Base-by-base conservation (phyloP, 64 coral and sea anemone genomes). In the Orbicella faveolata region DNA sequence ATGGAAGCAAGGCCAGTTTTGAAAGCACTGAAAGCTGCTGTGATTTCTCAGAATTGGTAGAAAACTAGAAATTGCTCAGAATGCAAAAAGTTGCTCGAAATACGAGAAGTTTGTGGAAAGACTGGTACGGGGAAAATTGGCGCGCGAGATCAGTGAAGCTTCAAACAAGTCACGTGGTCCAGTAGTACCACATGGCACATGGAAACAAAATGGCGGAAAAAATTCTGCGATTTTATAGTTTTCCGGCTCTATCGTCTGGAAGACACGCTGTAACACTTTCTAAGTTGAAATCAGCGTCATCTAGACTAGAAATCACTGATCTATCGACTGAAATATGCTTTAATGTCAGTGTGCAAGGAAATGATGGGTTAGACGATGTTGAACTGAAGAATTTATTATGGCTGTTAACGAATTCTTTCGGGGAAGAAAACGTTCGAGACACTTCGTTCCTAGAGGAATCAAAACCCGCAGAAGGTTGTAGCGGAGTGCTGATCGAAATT, bases 311-410 rank as follows among this genome's bases (percentile, higher is more conserved):
- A 36, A 87, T 97, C 13, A 84, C 73, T 73, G 63, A 81, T 6
- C 44, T 97, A 48, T 64, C 88, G 16, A 93, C 93, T 17, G 96
- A 98, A 85, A 48, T 93, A 35, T 98, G 96, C 57, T 98, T 90
- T 44, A 92, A 93, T 75, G 57, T 95, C 35, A 88, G 88, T 30
- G 52, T 95, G 25, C 59, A 93, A 83, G 59, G 95, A 88, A 87
- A 89, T 35, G 68, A 69, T 59, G 34, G 35, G 34, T 52, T 96
- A 59, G 63, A 68, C 67, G 59, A 36, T 11, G 91, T 53, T n/a
- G 88, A 96, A 54, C 39, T 78, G 11, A 72, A 93, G 63, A 77
- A 57, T 20, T 44, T 98, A 69, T 61, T 87, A 25, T 92, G 96
- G 90, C 65, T 98, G 48, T 76, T 98, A 19, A 95, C 75, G 19